Evolutionary conservation across 2,888 invertebrate genomes (phyloP).

Genomic region (Tineola bisselliella): DNA sequence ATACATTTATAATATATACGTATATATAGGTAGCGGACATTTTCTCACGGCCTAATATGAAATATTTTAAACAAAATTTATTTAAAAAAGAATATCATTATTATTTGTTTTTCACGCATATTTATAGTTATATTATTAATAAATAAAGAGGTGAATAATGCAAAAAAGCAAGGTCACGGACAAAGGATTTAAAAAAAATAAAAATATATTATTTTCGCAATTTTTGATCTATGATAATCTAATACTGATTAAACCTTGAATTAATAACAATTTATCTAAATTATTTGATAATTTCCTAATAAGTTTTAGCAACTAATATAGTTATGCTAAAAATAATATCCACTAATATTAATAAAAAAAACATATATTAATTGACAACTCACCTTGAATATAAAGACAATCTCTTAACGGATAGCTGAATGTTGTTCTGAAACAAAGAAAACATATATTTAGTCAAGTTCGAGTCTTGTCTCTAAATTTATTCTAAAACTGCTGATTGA

Average conservation of each 20-base stretch:
- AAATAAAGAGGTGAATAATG: too few relatives aligned
- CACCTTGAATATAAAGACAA: constrained; percentile 1
- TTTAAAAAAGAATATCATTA: too few relatives aligned
- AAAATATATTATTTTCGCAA: background rate
- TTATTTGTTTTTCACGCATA: too few relatives aligned
- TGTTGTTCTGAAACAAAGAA: background rate
- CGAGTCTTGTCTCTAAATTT: too few relatives aligned
- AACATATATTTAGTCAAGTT: background rate
- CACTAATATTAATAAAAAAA: background rate
- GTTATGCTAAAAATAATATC: background rate
- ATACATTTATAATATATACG: background rate
- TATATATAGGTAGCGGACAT: background rate
- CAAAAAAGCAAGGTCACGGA: too few relatives aligned
- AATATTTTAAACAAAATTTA: too few relatives aligned
- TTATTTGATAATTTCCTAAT: background rate
- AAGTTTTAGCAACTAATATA: background rate
- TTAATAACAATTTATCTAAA: background rate
- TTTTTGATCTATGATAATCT: background rate
- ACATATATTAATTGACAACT: background rate
- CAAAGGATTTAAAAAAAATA: too few relatives aligned
- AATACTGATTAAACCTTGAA: background rate
- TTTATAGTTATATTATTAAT: too few relatives aligned
- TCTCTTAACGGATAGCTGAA: background rate
- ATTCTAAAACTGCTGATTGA: too few relatives aligned
- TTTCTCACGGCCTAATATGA: background rate